A percentile compares a stretch with the other conserved stretches of the same genome.
Evolutionary conservation across 2,888 invertebrate species (phyloP).

Genomic region (Calliopum simillimum): DNA sequence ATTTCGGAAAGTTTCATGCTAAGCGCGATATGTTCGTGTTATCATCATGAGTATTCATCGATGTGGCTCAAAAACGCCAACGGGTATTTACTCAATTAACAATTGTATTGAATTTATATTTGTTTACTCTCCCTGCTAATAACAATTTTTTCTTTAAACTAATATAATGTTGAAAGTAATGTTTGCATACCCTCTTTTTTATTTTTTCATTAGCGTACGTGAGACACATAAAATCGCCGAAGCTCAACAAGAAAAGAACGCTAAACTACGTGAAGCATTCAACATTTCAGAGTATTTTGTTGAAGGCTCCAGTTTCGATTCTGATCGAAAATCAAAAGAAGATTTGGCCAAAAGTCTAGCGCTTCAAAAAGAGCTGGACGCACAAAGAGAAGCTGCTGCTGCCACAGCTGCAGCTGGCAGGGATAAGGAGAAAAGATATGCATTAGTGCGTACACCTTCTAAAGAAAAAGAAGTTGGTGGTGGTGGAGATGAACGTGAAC

Average conservation of each 20-base stretch:
- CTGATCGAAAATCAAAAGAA: constrained; percentile 74
- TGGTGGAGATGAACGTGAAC: constrained; percentile 64
- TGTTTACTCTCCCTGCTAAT: no score
- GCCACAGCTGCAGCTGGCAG: constrained; percentile 56
- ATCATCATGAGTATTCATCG: no score
- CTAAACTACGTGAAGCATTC: constrained; percentile 91
- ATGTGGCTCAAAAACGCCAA: no score
- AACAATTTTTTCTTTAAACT: neutral
- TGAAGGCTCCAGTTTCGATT: constrained; percentile 92
- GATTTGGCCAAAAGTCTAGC: constrained; percentile 68
- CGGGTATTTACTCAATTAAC: no score
- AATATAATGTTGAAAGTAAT: neutral
- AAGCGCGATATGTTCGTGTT: no score
- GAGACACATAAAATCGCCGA: constrained; percentile 97
- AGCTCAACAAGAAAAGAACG: constrained; percentile 96
- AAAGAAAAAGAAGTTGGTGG: constrained; percentile 68
- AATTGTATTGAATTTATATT: no score
- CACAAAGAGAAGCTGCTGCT: constrained; percentile 64
- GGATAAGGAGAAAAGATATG: constrained; percentile 72
- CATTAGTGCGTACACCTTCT: constrained; percentile 82
- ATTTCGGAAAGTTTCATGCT: no score
- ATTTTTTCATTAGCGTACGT: constrained; percentile 76
- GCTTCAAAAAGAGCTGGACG: constrained; percentile 67
- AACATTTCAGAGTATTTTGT: constrained; percentile 94
- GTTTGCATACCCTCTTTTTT: constrained; percentile 1